Percentiles rank a stretch among this genome's conserved stretches.
phyloP scores from a whole-genome alignment of 2,113 vertebrate species.

The Oplegnathus fasciatus region DNA sequence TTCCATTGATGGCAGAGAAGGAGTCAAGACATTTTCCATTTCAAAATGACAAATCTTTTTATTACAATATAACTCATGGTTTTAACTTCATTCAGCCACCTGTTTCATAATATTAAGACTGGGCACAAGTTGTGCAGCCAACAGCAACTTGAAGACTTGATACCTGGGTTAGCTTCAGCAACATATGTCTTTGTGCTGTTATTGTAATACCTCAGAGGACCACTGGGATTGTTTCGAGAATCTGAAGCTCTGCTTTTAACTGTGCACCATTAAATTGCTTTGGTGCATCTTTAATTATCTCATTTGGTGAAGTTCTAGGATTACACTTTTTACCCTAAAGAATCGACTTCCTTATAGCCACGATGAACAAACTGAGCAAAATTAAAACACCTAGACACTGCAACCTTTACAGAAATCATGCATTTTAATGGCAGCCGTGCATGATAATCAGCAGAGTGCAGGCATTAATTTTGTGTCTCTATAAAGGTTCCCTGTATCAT shows the following conservation, averaged over 20 bases:
- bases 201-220: conserved; percentile 17
- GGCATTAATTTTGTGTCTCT: neutral
- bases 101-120: neutral
- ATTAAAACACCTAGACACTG: neutral
- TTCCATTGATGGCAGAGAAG: neutral
- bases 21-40: conserved; percentile 29
- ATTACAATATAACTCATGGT: conserved; percentile 4
- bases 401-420: neutral
- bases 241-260: neutral
- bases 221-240: neutral
- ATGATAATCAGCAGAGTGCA: neutral
- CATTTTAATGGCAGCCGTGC: neutral
- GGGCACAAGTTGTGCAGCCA: neutral
- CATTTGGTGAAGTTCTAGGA: neutral
- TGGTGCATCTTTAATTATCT: neutral
- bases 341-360: neutral
- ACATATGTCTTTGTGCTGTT: neutral
- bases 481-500: neutral
- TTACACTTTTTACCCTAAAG: neutral
- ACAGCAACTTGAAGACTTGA: neutral
- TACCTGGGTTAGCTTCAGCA: neutral
- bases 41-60: neutral
- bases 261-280: neutral
- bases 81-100: conserved; percentile 4
- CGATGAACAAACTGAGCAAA: neutral